Base-by-base conservation (phyloP, 1,140 invertebrate genomes). In the Drosophila saltans region DNA sequence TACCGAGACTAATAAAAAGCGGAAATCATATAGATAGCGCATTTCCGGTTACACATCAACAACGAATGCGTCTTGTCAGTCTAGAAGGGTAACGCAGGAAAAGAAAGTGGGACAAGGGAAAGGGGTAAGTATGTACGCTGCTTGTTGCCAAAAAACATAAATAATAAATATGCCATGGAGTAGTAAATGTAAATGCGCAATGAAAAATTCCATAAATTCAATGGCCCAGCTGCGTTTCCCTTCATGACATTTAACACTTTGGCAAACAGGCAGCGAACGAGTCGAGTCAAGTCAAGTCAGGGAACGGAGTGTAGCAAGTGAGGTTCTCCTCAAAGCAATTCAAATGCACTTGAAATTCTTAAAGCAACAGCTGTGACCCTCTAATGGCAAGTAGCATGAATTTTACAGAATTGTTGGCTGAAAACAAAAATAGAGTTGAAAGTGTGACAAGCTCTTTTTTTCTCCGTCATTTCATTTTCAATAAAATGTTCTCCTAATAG, bases 241-340 rank as follows among this genome's bases (percentile, higher is more conserved):
- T 78, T 72, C 84, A 69, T 89, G 84, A 89, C 84, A 89, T 89
- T 89, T 89, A 89, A 89, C 84, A 89, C 84, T 89, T 89, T 89
- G 73, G 77, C 84, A 89, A 89, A 83, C 84, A 89, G 45, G 71
- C 43, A 67, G 36, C 43, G 58, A 58, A 16, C 43, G 40, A 41
- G 36, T 16, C 64, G 69, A 71, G 55, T 68, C 67, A 61, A 67
- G 61, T 68, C 68, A 71, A 76, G 60, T 36, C 33, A 36, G 6
- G 55, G 48, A 65, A 26, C 8, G 30, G 11, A 11, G 36, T 8
- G 8, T 7, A 64, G 58, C 45, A 52, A 52, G 21, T 43, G 28
- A 57, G 58, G 48, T 57, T 66, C 65, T 69, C 60, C 72, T 69
- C 57, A 26, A 45, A 66, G 70, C 84, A 77, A 89, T 89, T 89